Percentiles rank a stretch among this genome's conserved stretches.
These are phyloP conservation scores for Taenioides sp. DNA, from an alignment of 2,797 vertebrate genomes.

Conservation along the genomic window DNA sequence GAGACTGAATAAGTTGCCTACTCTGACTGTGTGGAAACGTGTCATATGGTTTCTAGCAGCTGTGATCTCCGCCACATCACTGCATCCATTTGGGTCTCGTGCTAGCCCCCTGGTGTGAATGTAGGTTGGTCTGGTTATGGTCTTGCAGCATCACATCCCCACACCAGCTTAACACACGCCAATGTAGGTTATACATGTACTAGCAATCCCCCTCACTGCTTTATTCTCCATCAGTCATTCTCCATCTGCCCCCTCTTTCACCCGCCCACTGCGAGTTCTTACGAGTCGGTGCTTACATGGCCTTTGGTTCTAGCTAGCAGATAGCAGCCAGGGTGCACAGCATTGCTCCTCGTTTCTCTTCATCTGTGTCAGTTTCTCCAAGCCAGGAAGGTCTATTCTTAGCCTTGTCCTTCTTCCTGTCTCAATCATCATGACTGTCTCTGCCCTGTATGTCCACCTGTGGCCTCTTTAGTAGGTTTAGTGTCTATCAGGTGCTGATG, in stretches of 20 bases:
- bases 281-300: slow-evolving; percentile 45
- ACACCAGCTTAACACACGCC: slow-evolving; percentile 40
- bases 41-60: slow-evolving; percentile 37
- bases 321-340: slow-evolving; percentile 5
- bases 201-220: slow-evolving; percentile 28
- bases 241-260: slow-evolving; percentile 38
- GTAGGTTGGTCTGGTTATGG: slow-evolving; percentile 26
- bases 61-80: slow-evolving; percentile 29
- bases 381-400: slow-evolving; percentile 58
- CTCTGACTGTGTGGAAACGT: slow-evolving; percentile 14
- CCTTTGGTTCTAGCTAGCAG: slow-evolving; percentile 39
- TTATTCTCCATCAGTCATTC: slow-evolving; percentile 44
- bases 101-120: slow-evolving; percentile 34
- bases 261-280: slow-evolving; percentile 18
- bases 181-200: slow-evolving; percentile 40
- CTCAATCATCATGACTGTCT: slow-evolving; percentile 29
- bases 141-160: slow-evolving; percentile 20
- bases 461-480: slow-evolving; percentile 34
- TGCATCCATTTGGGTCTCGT: slow-evolving; percentile 27
- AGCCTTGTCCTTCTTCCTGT: slow-evolving; percentile 33
- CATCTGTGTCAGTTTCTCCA: slow-evolving; percentile 28
- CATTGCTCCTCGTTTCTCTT: slow-evolving; percentile 29
- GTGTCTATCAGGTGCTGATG: slow-evolving; percentile 29
- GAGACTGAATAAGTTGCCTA: slow-evolving; percentile 13
- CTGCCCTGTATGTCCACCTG: slow-evolving; percentile 25